Conservation (phyloP, 2,113 vertebrate genomes). For the Heteronetta atricapilla region DNA sequence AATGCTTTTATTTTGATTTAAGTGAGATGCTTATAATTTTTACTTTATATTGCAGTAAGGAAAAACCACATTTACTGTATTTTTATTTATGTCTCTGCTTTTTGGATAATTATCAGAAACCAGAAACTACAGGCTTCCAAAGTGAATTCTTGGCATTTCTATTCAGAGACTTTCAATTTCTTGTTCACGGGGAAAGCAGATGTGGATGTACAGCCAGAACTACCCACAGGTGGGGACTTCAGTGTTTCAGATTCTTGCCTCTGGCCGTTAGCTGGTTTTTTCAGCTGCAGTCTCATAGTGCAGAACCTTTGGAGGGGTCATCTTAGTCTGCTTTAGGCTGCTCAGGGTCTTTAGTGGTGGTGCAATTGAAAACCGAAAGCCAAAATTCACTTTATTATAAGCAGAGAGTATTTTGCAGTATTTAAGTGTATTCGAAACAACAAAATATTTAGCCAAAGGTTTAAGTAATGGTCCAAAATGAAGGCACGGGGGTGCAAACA, state of each 20-base stretch:
- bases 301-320: background rate
- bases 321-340: background rate
- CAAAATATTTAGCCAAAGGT: background rate
- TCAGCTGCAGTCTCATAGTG: background rate
- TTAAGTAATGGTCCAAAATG: background rate
- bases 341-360: background rate
- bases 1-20: slow-evolving; percentile 38
- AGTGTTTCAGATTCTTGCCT: background rate
- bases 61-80: background rate
- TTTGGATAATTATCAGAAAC: slow-evolving; percentile 29
- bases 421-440: background rate
- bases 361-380: background rate
- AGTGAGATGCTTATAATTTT: slow-evolving; percentile 15
- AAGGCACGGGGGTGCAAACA: background rate
- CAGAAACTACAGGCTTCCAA: background rate
- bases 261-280: background rate
- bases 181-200: background rate
- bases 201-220: background rate
- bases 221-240: background rate
- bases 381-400: background rate
- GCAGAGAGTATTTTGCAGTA: background rate
- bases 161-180: background rate
- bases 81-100: slow-evolving; percentile 27
- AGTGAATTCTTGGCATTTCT: background rate
- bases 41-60: background rate